These are phyloP conservation scores for Microcebus lehilahytsara DNA, from an alignment of 2,113 vertebrate species.

Conservation along the genomic window DNA sequence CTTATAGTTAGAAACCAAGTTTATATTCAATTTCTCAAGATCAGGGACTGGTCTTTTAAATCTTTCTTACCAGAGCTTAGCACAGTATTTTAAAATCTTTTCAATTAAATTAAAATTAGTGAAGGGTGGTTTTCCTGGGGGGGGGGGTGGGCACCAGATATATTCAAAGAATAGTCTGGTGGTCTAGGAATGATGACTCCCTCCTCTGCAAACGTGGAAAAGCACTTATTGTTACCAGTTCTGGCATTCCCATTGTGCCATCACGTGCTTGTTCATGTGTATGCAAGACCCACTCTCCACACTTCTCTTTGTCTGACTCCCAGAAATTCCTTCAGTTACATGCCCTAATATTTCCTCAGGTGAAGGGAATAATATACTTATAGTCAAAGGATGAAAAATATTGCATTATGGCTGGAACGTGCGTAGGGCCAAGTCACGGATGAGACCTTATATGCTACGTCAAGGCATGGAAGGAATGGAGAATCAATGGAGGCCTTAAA, in stretches of 20 bases:
- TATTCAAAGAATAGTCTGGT: background rate
- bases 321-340: background rate
- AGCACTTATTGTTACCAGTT: background rate
- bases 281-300: background rate
- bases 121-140: background rate
- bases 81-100: background rate
- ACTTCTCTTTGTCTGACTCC: background rate
- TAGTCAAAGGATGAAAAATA: background rate
- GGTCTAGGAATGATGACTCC: background rate
- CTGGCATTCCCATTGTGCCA: too few species aligned
- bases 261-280: accelerated
- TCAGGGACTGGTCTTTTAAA: background rate
- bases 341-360: background rate
- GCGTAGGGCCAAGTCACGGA: background rate
- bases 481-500: background rate
- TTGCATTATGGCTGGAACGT: background rate
- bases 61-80: background rate
- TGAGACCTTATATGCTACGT: background rate
- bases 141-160: background rate
- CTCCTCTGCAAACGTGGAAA: background rate
- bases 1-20: background rate
- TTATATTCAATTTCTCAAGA: conserved; percentile 1
- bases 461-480: background rate
- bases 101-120: background rate
- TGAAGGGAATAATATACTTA: background rate